phyloP scores from a whole-genome alignment of 2,797 vertebrate species.

The Cynodonichthys magdalenae region DNA sequence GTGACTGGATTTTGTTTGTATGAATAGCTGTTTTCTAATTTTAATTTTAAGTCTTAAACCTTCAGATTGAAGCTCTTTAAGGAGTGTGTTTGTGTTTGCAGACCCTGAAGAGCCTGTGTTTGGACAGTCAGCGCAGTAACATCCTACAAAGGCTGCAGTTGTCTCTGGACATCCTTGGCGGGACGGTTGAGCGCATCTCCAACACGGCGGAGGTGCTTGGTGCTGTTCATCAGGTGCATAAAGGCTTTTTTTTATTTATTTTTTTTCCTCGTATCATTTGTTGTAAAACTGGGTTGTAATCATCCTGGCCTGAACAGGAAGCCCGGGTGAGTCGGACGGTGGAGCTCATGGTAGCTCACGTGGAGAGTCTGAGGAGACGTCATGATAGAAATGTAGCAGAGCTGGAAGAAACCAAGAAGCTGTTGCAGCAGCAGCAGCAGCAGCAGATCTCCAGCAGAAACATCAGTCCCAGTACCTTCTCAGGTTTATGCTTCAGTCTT shows the following conservation, averaged over 20 bases:
- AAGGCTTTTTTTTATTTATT: neutral
- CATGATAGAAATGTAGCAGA: slow-evolving; percentile 75
- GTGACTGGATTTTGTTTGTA: too few relatives aligned
- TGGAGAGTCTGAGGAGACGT: slow-evolving; percentile 84
- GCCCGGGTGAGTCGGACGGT: slow-evolving; percentile 84
- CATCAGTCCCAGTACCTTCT: slow-evolving; percentile 64
- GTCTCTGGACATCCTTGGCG: slow-evolving; percentile 80
- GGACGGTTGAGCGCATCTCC: slow-evolving; percentile 79
- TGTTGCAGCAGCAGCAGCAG: slow-evolving; percentile 79
- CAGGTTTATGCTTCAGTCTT: slow-evolving; percentile 35
- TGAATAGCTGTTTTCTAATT: too few relatives aligned
- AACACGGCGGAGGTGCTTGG: slow-evolving; percentile 85
- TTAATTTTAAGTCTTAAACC: neutral
- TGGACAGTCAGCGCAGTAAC: slow-evolving; percentile 70
- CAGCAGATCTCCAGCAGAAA: slow-evolving; percentile 69
- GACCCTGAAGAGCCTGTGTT: slow-evolving; percentile 79
- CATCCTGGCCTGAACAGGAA: slow-evolving; percentile 72
- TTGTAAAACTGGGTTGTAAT: neutral
- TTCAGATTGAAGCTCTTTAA: neutral
- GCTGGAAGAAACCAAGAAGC: slow-evolving; percentile 84
- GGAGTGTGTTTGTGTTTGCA: slow-evolving; percentile 54
- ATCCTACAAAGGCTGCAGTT: slow-evolving; percentile 81
- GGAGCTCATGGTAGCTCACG: slow-evolving; percentile 88
- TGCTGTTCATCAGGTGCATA: slow-evolving; percentile 85
- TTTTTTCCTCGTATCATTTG: neutral